phyloP scores from a whole-genome alignment of 2,113 vertebrate species.

The Syngnathoides biaculeatus region DNA sequence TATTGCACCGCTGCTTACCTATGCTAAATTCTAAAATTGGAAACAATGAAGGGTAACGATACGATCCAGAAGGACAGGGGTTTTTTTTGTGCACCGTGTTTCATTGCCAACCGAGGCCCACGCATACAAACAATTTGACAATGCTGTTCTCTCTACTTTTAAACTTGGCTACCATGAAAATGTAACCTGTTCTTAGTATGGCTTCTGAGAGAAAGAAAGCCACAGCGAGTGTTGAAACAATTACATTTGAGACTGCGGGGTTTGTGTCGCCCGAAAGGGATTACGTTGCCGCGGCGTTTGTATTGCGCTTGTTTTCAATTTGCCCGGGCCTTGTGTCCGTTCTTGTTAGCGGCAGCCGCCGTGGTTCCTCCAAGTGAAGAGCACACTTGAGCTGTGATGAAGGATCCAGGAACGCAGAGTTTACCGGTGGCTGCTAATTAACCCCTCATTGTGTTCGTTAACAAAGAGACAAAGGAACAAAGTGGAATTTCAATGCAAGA shows the following conservation, averaged over 20 bases:
- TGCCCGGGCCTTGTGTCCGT: conserved; percentile 61
- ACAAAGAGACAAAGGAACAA: conserved; percentile 82
- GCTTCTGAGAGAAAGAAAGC: conserved; percentile 33
- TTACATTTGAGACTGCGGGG: conserved; percentile 41
- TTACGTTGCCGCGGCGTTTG: conserved; percentile 59
- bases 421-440: conserved; percentile 80
- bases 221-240: conserved; percentile 46
- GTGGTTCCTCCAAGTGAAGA: conserved; percentile 54
- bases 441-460: conserved; percentile 73
- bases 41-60: neutral
- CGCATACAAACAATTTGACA: neutral
- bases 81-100: no score
- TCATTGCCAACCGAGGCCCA: neutral
- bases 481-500: conserved; percentile 77
- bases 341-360: conserved; percentile 56
- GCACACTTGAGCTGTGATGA: conserved; percentile 75
- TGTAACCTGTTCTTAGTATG: conserved; percentile 15
- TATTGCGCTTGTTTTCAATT: conserved; percentile 61
- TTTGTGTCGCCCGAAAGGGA: conserved; percentile 49
- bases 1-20: neutral
- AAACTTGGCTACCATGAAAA: conserved; percentile 3
- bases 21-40: neutral
- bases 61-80: no score
- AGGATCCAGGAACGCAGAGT: conserved; percentile 70
- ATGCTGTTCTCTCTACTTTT: neutral